A percentile compares a stretch with the other conserved stretches of the same genome.
Conservation (phyloP, 2,797 vertebrate species). For the Gastrophryne carolinensis region DNA sequence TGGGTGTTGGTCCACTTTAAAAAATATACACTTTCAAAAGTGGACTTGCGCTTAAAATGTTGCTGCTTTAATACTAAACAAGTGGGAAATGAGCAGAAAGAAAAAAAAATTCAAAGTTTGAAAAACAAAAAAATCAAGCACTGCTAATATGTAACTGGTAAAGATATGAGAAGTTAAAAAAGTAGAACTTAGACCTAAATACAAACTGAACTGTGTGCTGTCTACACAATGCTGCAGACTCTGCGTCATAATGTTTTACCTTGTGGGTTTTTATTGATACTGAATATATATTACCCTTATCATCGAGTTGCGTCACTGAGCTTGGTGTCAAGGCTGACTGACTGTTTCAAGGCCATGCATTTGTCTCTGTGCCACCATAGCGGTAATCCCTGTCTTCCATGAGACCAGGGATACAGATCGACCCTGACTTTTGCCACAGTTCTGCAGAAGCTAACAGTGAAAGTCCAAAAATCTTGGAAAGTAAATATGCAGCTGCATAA, state of each 20-base stretch:
- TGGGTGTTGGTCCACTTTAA: too few relatives aligned
- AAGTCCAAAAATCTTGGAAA: slow-evolving; percentile 20
- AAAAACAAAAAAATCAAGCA: background rate
- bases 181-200: background rate
- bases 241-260: slow-evolving; percentile 14
- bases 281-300: slow-evolving; percentile 26
- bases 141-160: background rate
- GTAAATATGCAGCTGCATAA: slow-evolving; percentile 7
- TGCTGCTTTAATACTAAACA: too few relatives aligned
- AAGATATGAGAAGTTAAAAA: background rate
- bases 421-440: slow-evolving; percentile 27
- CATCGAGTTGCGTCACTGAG: slow-evolving; percentile 34
- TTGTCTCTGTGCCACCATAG: slow-evolving; percentile 12
- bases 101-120: background rate
- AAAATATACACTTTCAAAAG: too few relatives aligned
- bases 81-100: background rate
- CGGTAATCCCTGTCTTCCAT: background rate
- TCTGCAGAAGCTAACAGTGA: slow-evolving; percentile 2
- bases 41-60: too few relatives aligned
- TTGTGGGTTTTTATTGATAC: background rate
- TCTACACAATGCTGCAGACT: background rate
- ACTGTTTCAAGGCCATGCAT: slow-evolving; percentile 34
- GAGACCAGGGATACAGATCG: background rate
- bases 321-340: slow-evolving; percentile 44
- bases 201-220: background rate